Conservation (phyloP, 2,113 vertebrate species). For the Vidua chalybeata region DNA sequence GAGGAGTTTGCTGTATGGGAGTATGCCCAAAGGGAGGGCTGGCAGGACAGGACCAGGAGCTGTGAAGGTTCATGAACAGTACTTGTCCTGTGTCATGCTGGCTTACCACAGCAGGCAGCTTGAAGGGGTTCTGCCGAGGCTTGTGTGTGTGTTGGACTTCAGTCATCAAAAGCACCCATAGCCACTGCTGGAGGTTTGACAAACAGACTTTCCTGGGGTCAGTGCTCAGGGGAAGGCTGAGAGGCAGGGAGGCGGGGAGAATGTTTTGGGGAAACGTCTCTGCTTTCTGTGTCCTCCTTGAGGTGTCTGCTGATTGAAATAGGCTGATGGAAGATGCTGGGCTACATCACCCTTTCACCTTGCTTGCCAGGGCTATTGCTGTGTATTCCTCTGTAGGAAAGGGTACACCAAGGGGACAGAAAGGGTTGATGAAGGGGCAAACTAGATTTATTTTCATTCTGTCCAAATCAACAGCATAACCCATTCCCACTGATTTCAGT, state of each 20-base stretch:
- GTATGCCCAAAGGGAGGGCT: not conserved
- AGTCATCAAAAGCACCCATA: not conserved
- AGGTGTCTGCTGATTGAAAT: not conserved
- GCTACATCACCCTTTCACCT: not conserved
- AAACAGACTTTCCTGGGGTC: accelerated
- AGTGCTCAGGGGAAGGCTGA: not conserved
- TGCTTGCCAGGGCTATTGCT: not conserved
- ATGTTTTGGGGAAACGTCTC: accelerated
- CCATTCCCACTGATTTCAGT: not conserved
- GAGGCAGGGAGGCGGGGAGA: not conserved
- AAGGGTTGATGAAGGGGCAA: not conserved
- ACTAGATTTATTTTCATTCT: not conserved
- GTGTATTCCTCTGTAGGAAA: not conserved
- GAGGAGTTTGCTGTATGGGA: not conserved
- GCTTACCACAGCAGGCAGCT: not conserved
- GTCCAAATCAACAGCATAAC: not conserved
- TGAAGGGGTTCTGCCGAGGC: not conserved
- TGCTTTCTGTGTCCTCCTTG: not conserved
- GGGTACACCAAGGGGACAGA: not conserved
- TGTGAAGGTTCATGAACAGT: not conserved
- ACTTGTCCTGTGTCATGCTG: not conserved
- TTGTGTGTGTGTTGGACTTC: not conserved
- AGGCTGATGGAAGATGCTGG: not conserved
- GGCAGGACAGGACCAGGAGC: not conserved
- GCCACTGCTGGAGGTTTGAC: not conserved